Evolutionary conservation across 2,888 invertebrate species (phyloP).

Genomic region (Falcaria lacertinaria): DNA sequence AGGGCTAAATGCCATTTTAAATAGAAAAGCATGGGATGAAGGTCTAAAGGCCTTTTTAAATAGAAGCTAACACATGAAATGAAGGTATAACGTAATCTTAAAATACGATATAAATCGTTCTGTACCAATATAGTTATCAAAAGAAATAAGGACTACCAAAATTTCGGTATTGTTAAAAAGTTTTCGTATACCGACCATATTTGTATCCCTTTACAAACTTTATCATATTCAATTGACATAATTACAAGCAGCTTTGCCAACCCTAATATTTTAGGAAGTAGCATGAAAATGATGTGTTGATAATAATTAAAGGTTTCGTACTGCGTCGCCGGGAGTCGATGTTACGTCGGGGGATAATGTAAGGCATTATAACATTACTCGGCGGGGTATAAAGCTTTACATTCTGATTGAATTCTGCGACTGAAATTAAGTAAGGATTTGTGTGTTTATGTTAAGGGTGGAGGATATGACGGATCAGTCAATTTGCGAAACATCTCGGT

Average conservation of each 20-base stretch:
- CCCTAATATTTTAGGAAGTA: constrained; percentile 60
- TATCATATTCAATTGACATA: background rate
- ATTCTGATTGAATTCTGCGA: constrained; percentile 77
- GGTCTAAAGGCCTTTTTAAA: background rate
- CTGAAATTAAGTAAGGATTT: constrained; percentile 80
- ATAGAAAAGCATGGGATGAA: too few species aligned
- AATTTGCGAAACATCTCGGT: constrained; percentile 60
- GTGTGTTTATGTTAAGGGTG: constrained; percentile 71
- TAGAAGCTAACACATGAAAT: too few species aligned
- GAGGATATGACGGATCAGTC: constrained; percentile 68
- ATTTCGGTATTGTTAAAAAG: too few species aligned
- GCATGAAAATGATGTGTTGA: constrained; percentile 78
- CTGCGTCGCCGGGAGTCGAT: constrained; percentile 59
- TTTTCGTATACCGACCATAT: too few species aligned
- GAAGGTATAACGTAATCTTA: too few species aligned
- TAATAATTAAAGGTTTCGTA: constrained; percentile 78
- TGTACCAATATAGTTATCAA: too few species aligned
- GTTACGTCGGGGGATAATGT: constrained; percentile 66
- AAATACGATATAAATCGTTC: too few species aligned
- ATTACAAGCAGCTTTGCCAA: constrained; percentile 27
- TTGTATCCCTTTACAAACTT: background rate
- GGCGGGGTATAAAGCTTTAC: constrained; percentile 71
- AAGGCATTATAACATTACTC: constrained; percentile 76
- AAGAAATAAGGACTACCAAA: too few species aligned
- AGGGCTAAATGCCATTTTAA: too few species aligned